Evolutionary conservation across 2,888 invertebrate genomes (phyloP), one percentile per base, ranked within the genome.

Genomic region (Lasioglossum marginatum): DNA sequence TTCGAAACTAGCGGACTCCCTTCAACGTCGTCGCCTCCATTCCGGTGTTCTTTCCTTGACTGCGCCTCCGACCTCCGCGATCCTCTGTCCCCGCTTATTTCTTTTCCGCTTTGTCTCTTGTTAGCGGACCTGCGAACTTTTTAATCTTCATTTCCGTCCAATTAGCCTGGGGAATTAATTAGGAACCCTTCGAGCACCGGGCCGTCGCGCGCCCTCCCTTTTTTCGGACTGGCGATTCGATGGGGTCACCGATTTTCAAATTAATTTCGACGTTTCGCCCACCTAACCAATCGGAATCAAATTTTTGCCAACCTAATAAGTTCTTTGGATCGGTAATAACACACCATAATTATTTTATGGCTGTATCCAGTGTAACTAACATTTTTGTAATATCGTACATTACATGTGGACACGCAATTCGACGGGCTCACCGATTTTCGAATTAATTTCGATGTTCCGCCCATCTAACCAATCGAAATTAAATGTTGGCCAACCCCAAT

Each of bases 101-200:
- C 91, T 84, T 89, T 82, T 79, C 83, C 75, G 81, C 92, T 92
- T 92, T 91, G 91, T 91, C 91, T 91, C 89, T 92, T 91, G 91
- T 92, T 92, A 91, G 90, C 87, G 90, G 91, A 90, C 90, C 91
- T 81, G 85, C 87, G 84, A 93, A 94, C 92, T 93, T 94, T 93
- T 93, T 92, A 93, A 94, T 94, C 92, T 93, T 93, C 92, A 93
- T 94, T 94, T 93, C 92, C 93, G 90, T 92, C 92, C 93, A 94
- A 94, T 94, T 93, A 94, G 86, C 89, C 91, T 85, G 80, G 88
- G 87, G 90, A 93, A 94, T 94, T 93, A 94, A 94, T 94, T 94
- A 93, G 88, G 87, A 92, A 92, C 92, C 90, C 77, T 73, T 85
- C 37, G 77, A 31, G 31, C 40, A 52, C n/a, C 70, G 31, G 63